Percentiles rank a stretch among this genome's conserved stretches.
Evolutionary conservation across 2,113 vertebrate species (phyloP).

Genomic region (Pyrgilauda ruficollis): DNA sequence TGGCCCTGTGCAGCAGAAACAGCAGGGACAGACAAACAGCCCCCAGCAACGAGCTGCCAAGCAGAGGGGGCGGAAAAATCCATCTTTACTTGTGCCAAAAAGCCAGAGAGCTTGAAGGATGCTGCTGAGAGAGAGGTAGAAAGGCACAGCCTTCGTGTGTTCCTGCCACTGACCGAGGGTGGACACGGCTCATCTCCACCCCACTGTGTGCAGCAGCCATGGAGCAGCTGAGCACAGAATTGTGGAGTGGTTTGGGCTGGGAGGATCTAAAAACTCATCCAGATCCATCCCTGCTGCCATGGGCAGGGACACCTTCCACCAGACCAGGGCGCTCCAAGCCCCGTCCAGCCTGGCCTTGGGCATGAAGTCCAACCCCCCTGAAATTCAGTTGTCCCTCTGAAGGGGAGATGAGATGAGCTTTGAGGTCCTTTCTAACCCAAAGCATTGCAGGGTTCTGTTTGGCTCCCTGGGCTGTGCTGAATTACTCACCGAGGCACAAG

Average conservation of each 20-base stretch:
- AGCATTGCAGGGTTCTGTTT: not conserved
- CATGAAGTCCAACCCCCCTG: not conserved
- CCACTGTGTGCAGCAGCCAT: accelerated
- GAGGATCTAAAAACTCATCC: not conserved
- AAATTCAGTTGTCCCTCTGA: not conserved
- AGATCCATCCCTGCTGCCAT: not conserved
- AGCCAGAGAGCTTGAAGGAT: not conserved
- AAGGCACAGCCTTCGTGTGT: not conserved
- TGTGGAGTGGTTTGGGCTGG: not conserved
- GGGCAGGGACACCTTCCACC: not conserved
- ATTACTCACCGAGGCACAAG: constrained; percentile 19
- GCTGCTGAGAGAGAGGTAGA: not conserved
- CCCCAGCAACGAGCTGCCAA: not conserved
- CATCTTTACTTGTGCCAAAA: not conserved
- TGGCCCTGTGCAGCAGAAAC: not conserved
- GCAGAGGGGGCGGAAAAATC: not conserved
- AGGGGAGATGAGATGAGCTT: not conserved
- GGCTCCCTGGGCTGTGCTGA: not conserved
- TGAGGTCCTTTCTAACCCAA: not conserved
- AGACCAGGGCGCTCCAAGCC: not conserved
- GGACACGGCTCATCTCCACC: accelerated
- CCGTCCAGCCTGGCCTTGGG: accelerated
- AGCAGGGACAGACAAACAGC: not conserved
- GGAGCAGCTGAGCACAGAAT: not conserved
- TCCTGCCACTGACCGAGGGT: not conserved